phyloP scores from a whole-genome alignment of 2,113 vertebrate species.

The Actenoides lindsayi region DNA sequence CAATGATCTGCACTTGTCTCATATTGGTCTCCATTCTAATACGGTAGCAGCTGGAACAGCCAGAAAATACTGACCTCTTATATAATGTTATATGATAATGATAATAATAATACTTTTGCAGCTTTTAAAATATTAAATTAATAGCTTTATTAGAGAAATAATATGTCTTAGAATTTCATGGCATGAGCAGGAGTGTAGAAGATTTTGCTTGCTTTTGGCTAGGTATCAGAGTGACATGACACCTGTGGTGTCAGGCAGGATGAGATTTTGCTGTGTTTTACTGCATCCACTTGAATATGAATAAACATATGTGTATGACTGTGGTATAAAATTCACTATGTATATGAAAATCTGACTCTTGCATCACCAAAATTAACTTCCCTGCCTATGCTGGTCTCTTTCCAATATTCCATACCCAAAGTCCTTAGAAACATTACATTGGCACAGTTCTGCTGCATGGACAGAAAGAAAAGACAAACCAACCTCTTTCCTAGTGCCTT shows the following conservation, averaged over 20 bases:
- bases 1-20: background rate
- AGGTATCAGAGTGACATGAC: background rate
- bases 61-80: background rate
- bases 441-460: background rate
- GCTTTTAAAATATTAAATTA: background rate
- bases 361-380: background rate
- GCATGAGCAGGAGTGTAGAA: background rate
- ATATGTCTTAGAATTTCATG: background rate
- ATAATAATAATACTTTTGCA: background rate
- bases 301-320: background rate
- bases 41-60: background rate
- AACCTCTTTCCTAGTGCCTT: background rate
- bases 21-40: background rate
- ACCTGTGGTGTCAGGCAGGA: background rate
- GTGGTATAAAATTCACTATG: background rate
- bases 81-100: background rate
- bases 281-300: background rate
- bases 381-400: background rate
- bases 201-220: background rate
- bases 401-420: background rate
- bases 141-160: background rate
- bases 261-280: background rate
- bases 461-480: background rate
- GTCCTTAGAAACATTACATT: background rate
- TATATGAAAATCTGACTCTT: background rate